Evolutionary conservation across 1,140 invertebrate genomes (phyloP).

Genomic region (Hyles vespertilio): DNA sequence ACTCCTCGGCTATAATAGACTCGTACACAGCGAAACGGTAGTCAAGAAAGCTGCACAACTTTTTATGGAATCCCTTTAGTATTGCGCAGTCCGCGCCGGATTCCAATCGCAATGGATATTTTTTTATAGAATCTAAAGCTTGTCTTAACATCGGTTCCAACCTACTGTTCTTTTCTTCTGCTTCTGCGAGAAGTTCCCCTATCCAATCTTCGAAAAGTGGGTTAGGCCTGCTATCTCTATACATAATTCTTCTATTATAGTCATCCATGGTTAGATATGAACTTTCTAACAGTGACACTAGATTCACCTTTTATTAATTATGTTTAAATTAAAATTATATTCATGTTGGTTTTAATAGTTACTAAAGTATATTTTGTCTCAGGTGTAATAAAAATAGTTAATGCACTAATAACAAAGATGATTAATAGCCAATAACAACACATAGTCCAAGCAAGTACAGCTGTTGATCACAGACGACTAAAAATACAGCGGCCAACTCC

Average conservation of each 20-base stretch:
- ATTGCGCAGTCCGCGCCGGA: constrained; percentile 91
- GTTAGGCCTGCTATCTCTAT: constrained; percentile 82
- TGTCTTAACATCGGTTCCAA: constrained; percentile 83
- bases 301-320: no score
- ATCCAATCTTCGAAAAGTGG: constrained; percentile 91
- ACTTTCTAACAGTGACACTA: no score
- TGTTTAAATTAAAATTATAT: no score
- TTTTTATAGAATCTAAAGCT: constrained; percentile 85
- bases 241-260: constrained; percentile 69
- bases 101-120: constrained; percentile 87
- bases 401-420: no score
- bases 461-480: no score
- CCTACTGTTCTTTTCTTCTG: constrained; percentile 81
- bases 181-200: constrained; percentile 85
- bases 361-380: no score
- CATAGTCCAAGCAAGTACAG: no score
- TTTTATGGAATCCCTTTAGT: constrained; percentile 88
- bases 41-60: constrained; percentile 88
- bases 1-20: background rate
- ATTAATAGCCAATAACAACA: no score
- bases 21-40: constrained; percentile 79
- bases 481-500: no score
- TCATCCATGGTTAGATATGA: constrained; percentile 2
- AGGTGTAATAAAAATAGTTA: no score
- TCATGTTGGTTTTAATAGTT: no score